phyloP scores from a whole-genome alignment of 2,888 invertebrate genomes.

The Archips crataeganus region DNA sequence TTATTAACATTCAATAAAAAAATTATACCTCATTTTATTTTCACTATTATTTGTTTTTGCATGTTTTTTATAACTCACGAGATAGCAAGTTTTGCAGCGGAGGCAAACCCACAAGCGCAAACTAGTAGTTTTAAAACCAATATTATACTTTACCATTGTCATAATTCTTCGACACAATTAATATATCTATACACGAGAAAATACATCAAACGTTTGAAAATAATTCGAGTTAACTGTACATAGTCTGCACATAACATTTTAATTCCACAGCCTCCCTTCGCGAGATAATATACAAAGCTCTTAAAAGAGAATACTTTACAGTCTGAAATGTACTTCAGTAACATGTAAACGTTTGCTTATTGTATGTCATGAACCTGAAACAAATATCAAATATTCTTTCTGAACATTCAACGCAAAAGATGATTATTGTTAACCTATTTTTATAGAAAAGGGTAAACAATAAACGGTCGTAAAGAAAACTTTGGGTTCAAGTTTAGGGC shows the following conservation, averaged over 20 bases:
- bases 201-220: not conserved
- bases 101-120: too few species aligned
- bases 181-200: too few species aligned
- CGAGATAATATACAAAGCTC: not conserved
- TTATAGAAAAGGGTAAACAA: slow-evolving; percentile 18
- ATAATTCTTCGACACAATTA: too few species aligned
- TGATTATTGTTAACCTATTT: slow-evolving; percentile 16
- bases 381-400: slow-evolving; percentile 8
- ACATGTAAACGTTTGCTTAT: not conserved
- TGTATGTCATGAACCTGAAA: not conserved
- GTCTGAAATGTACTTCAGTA: not conserved
- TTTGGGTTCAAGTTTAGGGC: not conserved
- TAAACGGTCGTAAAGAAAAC: not conserved
- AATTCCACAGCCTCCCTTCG: not conserved
- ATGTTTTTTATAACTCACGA: too few species aligned
- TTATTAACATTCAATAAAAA: too few species aligned
- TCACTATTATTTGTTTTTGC: too few species aligned
- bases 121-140: too few species aligned
- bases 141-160: too few species aligned
- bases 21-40: too few species aligned
- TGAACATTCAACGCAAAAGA: slow-evolving; percentile 1
- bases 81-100: too few species aligned
- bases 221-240: not conserved
- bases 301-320: not conserved
- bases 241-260: not conserved